phyloP scores from a whole-genome alignment of 2,797 vertebrate genomes.

The Zenarchopterus dispar region DNA sequence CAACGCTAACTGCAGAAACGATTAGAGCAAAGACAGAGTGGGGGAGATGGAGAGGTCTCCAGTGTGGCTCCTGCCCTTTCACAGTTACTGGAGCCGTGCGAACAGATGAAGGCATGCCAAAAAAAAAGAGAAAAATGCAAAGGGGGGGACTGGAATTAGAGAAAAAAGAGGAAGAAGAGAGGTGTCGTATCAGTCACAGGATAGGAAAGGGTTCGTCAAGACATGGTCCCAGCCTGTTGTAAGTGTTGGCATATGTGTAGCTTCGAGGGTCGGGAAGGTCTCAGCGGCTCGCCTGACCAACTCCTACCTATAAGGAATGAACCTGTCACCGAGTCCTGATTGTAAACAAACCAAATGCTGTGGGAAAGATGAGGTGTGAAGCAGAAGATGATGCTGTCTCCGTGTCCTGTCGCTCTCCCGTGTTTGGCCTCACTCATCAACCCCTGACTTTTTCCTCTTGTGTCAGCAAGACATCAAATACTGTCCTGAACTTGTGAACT shows the following conservation, averaged over 20 bases:
- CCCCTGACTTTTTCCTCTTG: constrained; percentile 75
- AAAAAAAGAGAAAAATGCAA: constrained; percentile 30
- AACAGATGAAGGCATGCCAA: constrained; percentile 58
- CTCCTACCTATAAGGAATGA: constrained; percentile 63
- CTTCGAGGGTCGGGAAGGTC: constrained; percentile 49
- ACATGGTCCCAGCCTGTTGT: constrained; percentile 63
- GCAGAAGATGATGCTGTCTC: constrained; percentile 73
- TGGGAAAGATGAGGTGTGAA: constrained; percentile 79
- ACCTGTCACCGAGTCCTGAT: constrained; percentile 74
- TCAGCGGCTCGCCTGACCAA: constrained; percentile 52
- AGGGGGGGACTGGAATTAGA: constrained; percentile 43
- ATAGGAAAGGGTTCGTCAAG: constrained; percentile 52
- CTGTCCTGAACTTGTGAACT: constrained; percentile 64
- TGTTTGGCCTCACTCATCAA: constrained; percentile 44
- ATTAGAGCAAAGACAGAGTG: constrained; percentile 56
- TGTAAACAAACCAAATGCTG: constrained; percentile 83
- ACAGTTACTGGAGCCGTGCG: constrained; percentile 63
- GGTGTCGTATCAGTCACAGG: constrained; percentile 45
- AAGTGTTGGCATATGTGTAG: constrained; percentile 43
- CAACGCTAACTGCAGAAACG: constrained; percentile 74
- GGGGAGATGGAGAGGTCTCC: constrained; percentile 36
- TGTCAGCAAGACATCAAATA: constrained; percentile 82
- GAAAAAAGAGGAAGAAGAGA: constrained; percentile 54
- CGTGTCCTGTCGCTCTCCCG: constrained; percentile 37
- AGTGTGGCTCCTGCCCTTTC: constrained; percentile 50